A percentile compares a stretch with the other conserved stretches of the same genome.
Conservation (phyloP, 1,140 invertebrate genomes). For the Mamestra configurata region DNA sequence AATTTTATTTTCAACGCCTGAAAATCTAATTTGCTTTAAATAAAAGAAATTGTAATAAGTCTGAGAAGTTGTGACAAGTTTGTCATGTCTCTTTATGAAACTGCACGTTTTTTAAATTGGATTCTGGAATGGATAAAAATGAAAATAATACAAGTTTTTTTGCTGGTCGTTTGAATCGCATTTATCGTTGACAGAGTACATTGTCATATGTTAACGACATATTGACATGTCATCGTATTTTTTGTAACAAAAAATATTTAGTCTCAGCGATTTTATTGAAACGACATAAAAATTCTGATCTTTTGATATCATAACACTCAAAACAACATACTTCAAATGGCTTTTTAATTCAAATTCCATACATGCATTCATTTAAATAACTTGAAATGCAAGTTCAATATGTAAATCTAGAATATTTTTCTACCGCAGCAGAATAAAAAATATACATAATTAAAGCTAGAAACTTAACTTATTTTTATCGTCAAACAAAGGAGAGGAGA, state of each 20-base stretch:
- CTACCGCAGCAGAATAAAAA: neutral
- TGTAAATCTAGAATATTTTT: constrained; percentile 5
- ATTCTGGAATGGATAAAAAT: neutral
- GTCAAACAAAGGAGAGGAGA: neutral
- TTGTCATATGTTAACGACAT: neutral
- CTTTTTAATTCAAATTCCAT: neutral
- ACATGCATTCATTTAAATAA: neutral
- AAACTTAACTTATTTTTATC: constrained; percentile 28
- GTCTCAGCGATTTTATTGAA: neutral
- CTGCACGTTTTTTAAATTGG: constrained; percentile 29
- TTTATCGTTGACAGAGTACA: neutral
- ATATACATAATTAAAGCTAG: neutral
- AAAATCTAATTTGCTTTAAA: too few species aligned
- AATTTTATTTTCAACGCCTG: too few species aligned
- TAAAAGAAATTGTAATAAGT: neutral
- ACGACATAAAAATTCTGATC: too few species aligned
- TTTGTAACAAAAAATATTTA: neutral
- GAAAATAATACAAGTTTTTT: neutral
- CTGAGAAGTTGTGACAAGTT: constrained; percentile 50
- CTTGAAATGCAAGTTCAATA: neutral
- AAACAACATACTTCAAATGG: too few species aligned
- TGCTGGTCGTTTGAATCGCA: neutral
- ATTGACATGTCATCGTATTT: neutral
- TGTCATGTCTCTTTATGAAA: constrained; percentile 56
- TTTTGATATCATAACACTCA: too few species aligned